Evolutionary conservation across 2,113 vertebrate genomes (phyloP).

Genomic region (Menura novaehollandiae): DNA sequence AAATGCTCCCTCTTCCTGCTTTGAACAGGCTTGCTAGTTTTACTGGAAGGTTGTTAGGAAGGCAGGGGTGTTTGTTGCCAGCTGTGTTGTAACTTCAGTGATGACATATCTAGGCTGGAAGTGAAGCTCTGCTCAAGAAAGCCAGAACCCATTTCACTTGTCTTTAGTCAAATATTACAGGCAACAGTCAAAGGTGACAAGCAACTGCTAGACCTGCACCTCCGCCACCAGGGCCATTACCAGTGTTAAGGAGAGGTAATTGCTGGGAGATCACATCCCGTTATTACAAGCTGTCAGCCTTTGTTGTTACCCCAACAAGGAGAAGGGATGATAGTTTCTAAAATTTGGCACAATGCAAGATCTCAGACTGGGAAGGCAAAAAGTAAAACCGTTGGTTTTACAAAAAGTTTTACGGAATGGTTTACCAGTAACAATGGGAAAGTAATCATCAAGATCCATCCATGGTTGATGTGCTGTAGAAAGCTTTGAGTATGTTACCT

Average conservation of each 20-base stretch:
- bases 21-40: background rate
- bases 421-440: background rate
- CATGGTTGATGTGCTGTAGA: background rate
- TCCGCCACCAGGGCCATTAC: fast-evolving
- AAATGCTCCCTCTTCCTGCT: background rate
- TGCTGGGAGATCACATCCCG: background rate
- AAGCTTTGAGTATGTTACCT: background rate
- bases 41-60: background rate
- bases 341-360: background rate
- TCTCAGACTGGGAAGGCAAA: background rate
- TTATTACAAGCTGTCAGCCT: background rate
- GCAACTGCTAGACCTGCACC: background rate
- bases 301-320: background rate
- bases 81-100: background rate
- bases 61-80: background rate
- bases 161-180: background rate
- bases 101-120: background rate
- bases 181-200: background rate
- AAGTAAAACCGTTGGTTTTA: background rate
- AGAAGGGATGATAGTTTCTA: background rate
- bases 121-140: background rate
- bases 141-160: background rate
- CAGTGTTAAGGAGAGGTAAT: background rate
- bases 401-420: background rate
- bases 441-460: background rate